A percentile compares a stretch with the other conserved stretches of the same genome.
These are phyloP conservation scores for Criorhina ranunculi DNA, from an alignment of 2,888 invertebrate genomes.

Conservation along the genomic window DNA sequence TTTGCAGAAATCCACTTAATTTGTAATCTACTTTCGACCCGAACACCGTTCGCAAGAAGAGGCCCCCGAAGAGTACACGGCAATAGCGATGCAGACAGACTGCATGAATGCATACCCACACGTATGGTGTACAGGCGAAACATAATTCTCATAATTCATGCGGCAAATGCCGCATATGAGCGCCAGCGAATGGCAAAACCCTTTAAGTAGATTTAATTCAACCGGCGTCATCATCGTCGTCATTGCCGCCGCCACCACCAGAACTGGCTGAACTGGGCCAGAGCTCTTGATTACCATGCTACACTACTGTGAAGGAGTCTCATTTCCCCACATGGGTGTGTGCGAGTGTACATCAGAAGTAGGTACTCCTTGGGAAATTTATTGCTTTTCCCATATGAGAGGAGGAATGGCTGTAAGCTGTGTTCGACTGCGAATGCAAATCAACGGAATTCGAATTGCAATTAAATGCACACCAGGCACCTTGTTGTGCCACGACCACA, in stretches of 20 bases:
- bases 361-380: conserved; percentile 66
- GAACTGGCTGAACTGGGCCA: conserved; percentile 57
- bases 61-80: conserved; percentile 34
- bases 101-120: conserved; percentile 51
- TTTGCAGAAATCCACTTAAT: conserved; percentile 74
- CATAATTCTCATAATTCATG: conserved; percentile 76
- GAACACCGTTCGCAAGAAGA: conserved; percentile 32
- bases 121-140: conserved; percentile 28
- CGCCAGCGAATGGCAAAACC: conserved; percentile 59
- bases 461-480: conserved; percentile 74
- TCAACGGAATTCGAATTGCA: conserved; percentile 72
- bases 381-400: conserved; percentile 47
- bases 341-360: conserved; percentile 37
- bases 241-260: conserved; percentile 2
- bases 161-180: conserved; percentile 71
- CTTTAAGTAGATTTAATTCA: conserved; percentile 74
- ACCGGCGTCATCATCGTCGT: conserved; percentile 56
- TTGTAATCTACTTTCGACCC: conserved; percentile 68
- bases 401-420: conserved; percentile 44
- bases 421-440: conserved; percentile 62
- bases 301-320: conserved; percentile 27
- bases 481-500: conserved; percentile 68
- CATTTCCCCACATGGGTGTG: conserved; percentile 15
- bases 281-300: conserved; percentile 57
- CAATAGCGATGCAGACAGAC: conserved; percentile 41